A percentile compares a stretch with the other conserved stretches of the same genome.
These are phyloP conservation scores for Carpatolechia fugitivella DNA, from an alignment of 2,888 invertebrate genomes.

Conservation along the genomic window DNA sequence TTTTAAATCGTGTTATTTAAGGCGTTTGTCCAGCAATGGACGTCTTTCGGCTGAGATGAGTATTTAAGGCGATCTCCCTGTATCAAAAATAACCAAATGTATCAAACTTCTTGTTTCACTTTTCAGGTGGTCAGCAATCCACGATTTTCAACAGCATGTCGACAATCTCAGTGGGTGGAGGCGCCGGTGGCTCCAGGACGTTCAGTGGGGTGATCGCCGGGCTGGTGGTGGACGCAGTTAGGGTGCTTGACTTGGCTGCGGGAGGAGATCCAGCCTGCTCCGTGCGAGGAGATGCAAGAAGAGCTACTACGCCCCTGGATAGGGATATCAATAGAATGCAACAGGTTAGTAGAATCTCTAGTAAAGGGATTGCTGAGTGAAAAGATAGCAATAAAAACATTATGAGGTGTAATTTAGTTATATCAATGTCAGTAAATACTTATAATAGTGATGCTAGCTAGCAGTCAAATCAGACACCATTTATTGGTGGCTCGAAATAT, in stretches of 20 bases:
- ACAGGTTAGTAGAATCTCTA: constrained; percentile 82
- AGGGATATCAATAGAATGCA: constrained; percentile 92
- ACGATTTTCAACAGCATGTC: constrained; percentile 96
- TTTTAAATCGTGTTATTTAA: too few relatives aligned
- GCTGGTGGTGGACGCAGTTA: constrained; percentile 90
- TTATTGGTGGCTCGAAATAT: too few relatives aligned
- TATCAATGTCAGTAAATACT: too few relatives aligned
- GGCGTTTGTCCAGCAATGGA: too few relatives aligned
- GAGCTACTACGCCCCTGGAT: constrained; percentile 86
- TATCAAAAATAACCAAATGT: too few relatives aligned
- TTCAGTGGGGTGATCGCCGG: constrained; percentile 95
- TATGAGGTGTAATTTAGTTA: too few relatives aligned
- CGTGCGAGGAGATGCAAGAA: constrained; percentile 90
- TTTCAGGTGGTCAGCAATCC: constrained; percentile 88
- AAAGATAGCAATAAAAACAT: too few relatives aligned
- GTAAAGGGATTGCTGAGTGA: too few relatives aligned
- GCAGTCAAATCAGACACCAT: too few relatives aligned
- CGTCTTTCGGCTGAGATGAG: too few relatives aligned
- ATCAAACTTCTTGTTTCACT: neutral
- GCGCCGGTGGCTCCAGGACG: constrained; percentile 83
- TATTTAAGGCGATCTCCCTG: too few relatives aligned
- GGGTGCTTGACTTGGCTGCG: constrained; percentile 91
- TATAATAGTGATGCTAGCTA: too few relatives aligned
- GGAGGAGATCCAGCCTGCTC: constrained; percentile 88
- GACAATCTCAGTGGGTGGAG: constrained; percentile 92